Percentiles rank a stretch among this genome's conserved stretches.
These are phyloP conservation scores for Zhengitettix transpicula DNA, from an alignment of 2,888 invertebrate genomes.

Conservation along the genomic window DNA sequence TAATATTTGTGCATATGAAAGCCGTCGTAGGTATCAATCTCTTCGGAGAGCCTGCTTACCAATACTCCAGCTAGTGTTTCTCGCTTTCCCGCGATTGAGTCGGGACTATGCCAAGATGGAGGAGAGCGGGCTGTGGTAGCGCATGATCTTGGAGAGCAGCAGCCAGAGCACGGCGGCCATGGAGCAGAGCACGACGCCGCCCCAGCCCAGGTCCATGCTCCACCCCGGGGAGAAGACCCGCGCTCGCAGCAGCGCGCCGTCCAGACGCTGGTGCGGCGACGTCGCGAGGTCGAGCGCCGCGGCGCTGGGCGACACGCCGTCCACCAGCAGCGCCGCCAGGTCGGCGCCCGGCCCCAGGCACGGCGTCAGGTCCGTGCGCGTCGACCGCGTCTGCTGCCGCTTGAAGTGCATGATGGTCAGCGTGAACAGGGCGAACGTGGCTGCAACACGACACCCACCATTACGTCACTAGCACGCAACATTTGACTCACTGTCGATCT, in stretches of 20 bases:
- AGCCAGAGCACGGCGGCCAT: constrained; percentile 77
- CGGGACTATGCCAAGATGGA: constrained; percentile 2
- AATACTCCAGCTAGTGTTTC: not conserved
- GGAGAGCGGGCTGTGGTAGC: constrained; percentile 33
- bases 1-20: no score
- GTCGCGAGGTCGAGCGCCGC: constrained; percentile 3
- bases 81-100: not conserved
- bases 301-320: constrained; percentile 14
- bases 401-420: constrained; percentile 87
- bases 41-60: no score
- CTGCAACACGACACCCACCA: constrained; percentile 36
- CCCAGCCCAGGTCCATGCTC: constrained; percentile 75
- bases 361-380: constrained; percentile 23
- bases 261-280: constrained; percentile 8
- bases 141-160: constrained; percentile 74
- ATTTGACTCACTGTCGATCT: no score
- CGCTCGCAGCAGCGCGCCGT: constrained; percentile 27
- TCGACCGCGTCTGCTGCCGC: constrained; percentile 44
- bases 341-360: constrained; percentile 11
- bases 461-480: no score
- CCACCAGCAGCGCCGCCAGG: constrained; percentile 12
- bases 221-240: constrained; percentile 62
- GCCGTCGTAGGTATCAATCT: no score
- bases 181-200: constrained; percentile 66
- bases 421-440: constrained; percentile 79